Conservation (phyloP, 2,797 vertebrate species). For the Falco concolor region DNA sequence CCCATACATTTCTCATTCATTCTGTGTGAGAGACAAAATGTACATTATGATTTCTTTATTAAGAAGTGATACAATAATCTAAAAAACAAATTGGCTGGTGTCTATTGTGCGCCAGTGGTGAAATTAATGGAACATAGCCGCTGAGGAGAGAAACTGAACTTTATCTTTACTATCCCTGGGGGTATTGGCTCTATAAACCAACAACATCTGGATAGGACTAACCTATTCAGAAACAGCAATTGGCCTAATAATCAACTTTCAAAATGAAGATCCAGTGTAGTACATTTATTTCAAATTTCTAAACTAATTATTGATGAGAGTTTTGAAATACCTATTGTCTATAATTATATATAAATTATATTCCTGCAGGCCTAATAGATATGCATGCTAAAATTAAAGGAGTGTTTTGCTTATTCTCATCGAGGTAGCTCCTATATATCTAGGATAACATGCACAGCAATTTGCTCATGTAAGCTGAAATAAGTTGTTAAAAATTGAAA, state of each 20-base stretch:
- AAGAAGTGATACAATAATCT: background rate
- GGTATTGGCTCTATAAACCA: background rate
- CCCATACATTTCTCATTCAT: background rate
- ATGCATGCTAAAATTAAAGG: background rate
- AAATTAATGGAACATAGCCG: background rate
- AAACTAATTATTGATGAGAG: background rate
- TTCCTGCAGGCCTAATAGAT: background rate
- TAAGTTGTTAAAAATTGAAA: background rate
- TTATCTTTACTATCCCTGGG: background rate
- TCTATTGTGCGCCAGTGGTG: background rate
- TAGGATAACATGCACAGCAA: background rate
- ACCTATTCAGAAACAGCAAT: background rate
- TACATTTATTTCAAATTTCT: background rate
- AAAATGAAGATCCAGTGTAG: background rate
- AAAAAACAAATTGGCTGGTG: background rate
- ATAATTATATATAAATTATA: background rate
- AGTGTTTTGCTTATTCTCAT: background rate
- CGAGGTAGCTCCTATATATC: background rate
- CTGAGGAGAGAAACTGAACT: background rate
- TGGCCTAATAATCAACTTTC: background rate
- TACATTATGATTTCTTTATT: background rate
- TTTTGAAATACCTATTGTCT: background rate
- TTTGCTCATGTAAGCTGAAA: background rate
- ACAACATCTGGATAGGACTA: background rate
- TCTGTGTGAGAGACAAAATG: background rate